These are phyloP conservation scores for Paraescarpia echinospica DNA, from an alignment of 1,140 invertebrate species.

Conservation along the genomic window DNA sequence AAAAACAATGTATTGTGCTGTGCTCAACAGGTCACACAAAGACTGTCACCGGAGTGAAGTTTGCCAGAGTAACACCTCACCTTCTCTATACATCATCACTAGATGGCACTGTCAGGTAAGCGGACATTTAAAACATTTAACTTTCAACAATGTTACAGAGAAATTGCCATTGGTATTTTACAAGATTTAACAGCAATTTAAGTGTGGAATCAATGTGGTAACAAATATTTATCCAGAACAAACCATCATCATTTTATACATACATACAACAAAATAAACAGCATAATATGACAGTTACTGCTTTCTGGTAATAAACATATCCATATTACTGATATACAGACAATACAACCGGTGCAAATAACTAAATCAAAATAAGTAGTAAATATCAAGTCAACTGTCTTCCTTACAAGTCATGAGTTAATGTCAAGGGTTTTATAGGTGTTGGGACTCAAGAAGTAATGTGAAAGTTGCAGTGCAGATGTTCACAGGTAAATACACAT, in stretches of 20 bases:
- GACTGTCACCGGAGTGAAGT: slow-evolving; percentile 59
- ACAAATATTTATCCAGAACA: no score
- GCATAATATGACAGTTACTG: no score
- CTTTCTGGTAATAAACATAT: no score
- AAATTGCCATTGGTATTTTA: no score
- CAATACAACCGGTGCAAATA: background rate
- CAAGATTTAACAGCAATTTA: no score
- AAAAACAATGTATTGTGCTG: slow-evolving; percentile 19
- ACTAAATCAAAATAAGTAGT: background rate
- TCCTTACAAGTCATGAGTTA: background rate
- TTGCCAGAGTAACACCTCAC: slow-evolving; percentile 65
- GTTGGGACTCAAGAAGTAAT: slow-evolving; percentile 33
- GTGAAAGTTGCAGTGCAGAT: slow-evolving; percentile 32
- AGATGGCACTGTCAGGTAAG: slow-evolving; percentile 60
- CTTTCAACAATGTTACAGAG: background rate
- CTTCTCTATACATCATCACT: slow-evolving; percentile 57
- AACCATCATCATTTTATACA: no score
- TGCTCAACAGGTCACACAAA: slow-evolving; percentile 35
- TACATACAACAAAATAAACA: no score
- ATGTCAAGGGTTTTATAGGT: slow-evolving; percentile 24
- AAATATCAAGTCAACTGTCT: background rate
- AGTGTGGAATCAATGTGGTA: no score
- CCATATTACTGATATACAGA: background rate
- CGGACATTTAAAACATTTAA: background rate
- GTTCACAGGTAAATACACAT: slow-evolving; percentile 19